Percentiles rank a stretch among this genome's conserved stretches.
phyloP scores from a whole-genome alignment of 2,888 invertebrate species.

The Cryptus viduatorius region DNA sequence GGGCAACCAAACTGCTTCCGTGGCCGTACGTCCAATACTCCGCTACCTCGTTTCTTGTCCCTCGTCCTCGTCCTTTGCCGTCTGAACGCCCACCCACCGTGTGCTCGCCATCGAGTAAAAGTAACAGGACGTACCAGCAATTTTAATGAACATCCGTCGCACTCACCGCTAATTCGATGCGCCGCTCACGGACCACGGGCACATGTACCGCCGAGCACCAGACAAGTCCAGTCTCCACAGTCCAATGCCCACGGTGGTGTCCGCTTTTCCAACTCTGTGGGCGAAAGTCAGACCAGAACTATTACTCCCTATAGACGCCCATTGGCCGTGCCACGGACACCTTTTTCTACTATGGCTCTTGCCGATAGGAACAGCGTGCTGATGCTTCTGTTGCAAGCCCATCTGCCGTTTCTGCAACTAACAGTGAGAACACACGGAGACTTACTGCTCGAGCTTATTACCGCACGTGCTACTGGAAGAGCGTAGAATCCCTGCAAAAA shows the following conservation, averaged over 20 bases:
- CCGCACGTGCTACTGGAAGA: background rate
- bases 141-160: slow-evolving; percentile 80
- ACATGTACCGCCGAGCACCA: background rate
- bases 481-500: background rate
- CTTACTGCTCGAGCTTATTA: slow-evolving; percentile 27
- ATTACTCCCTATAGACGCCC: slow-evolving; percentile 57
- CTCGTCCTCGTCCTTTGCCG: slow-evolving; percentile 27
- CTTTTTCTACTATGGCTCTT: slow-evolving; percentile 17
- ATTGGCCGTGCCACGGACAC: slow-evolving; percentile 23
- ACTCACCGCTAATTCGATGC: slow-evolving; percentile 76
- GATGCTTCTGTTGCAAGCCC: background rate
- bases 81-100: slow-evolving; percentile 14
- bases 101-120: slow-evolving; percentile 35
- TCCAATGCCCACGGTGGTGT: background rate
- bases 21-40: slow-evolving; percentile 33
- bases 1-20: slow-evolving; percentile 53
- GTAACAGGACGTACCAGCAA: slow-evolving; percentile 76
- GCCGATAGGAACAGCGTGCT: background rate
- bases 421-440: background rate
- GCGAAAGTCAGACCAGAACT: slow-evolving; percentile 70
- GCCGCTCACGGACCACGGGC: slow-evolving; percentile 43
- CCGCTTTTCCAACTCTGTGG: slow-evolving; percentile 61
- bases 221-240: background rate
- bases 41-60: slow-evolving; percentile 27
- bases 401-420: slow-evolving; percentile 17